Base-by-base conservation (phyloP, 92 coral and sea anemone genomes). In the Epizoanthus fatuus region DNA sequence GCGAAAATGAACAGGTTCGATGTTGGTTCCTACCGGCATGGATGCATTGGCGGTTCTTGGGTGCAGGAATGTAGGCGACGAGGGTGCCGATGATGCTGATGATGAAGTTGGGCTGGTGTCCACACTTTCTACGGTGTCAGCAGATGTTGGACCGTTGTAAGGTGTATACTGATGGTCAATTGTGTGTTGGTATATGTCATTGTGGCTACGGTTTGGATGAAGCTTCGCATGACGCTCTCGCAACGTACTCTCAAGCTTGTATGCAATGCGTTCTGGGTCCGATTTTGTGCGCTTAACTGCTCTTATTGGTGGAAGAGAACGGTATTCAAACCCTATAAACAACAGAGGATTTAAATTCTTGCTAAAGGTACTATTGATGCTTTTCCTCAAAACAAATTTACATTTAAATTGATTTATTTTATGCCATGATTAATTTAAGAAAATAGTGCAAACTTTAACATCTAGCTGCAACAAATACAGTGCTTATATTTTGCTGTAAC, bases 81-180 rank as follows among this genome's bases (percentile, higher is more conserved):
- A 86, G 0, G 98, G 99, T 1, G 99, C 97, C 5, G 99, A 95
- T 7, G 99, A 97, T 0, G 99, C 92, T 4, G 95, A 82, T 16
- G 98, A 97, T 47, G 96, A 95, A 0, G 92, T 92, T 11, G 98
- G 91, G 13, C 94, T 92, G 0, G 97, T 91, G 63, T 94, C 98
- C 12, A 84, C 84, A 73, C 88, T 86, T 37, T 81, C 82, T 15
- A 72, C 90, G 62, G 74, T 52, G 16, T 64, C 80, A 76, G 83
- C 52, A 16, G 82, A 84, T 52, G 52, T 75, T 32, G 67, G 84
- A 19, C 60, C 81, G 66, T 25, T 83, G 63, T 70, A 81, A 35
- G 74, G 88, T 39, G 79, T 49, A 47, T 69, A 70, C 17, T 81
- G 88, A 15, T 63, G 94, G 53, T 93, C 97, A 63, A 91, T 91